phyloP scores from a whole-genome alignment of 2,113 vertebrate genomes.

The Dromiciops gliroides region DNA sequence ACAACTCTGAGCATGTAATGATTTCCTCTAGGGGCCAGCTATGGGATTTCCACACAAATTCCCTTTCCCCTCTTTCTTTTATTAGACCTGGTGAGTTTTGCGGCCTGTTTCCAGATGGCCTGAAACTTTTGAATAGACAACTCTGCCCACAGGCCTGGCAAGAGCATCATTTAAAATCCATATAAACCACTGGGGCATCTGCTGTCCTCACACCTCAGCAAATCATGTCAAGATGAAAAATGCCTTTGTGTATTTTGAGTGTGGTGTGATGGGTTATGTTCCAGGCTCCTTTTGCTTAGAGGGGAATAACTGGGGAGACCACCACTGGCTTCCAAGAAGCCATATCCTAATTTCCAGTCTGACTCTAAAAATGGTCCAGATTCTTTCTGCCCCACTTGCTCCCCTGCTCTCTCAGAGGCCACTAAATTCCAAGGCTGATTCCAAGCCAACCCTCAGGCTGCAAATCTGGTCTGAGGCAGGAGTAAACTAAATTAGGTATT shows the following conservation, averaged over 20 bases:
- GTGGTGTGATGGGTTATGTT: background rate
- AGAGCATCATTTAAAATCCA: background rate
- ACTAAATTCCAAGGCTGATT: background rate
- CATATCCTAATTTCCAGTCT: background rate
- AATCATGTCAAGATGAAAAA: background rate
- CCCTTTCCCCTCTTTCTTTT: conserved; percentile 72
- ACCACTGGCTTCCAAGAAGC: background rate
- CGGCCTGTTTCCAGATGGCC: conserved; percentile 36
- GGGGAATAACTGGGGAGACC: background rate
- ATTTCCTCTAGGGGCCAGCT: conserved; percentile 67
- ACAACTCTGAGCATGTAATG: conserved; percentile 58
- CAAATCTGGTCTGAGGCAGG: background rate
- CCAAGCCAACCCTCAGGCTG: background rate
- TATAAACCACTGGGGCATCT: background rate
- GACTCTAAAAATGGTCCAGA: background rate
- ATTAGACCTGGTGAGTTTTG: conserved; percentile 63
- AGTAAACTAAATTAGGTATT: background rate
- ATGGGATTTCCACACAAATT: conserved; percentile 73
- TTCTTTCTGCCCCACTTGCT: background rate
- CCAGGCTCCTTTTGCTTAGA: background rate
- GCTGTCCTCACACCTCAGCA: background rate
- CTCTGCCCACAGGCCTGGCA: background rate
- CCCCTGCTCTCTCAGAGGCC: background rate
- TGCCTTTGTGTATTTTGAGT: background rate
- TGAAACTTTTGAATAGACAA: background rate